Percentiles rank a stretch among this genome's conserved stretches.
Evolutionary conservation across 2,888 invertebrate species (phyloP).

Genomic region (Dastarcus helophoroides): DNA sequence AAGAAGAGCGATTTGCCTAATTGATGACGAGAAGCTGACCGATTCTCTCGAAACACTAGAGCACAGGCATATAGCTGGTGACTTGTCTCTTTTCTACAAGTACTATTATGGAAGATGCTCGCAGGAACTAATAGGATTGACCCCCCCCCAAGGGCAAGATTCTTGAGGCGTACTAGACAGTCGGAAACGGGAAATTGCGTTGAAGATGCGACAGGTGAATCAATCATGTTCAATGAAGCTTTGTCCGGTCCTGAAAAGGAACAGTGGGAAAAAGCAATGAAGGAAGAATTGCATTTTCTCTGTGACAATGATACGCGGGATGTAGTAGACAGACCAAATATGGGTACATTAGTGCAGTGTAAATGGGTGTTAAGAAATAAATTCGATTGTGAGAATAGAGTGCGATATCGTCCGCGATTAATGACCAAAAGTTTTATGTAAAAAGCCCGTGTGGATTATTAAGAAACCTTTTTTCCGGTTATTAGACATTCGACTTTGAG

Average conservation of each 20-base stretch:
- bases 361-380: conserved; percentile 17
- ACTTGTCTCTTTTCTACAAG: too few species aligned
- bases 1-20: too few species aligned
- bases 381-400: conserved; percentile 10
- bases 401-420: conserved; percentile 15
- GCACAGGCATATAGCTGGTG: too few species aligned
- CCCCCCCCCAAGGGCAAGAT: too few species aligned
- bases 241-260: conserved; percentile 14
- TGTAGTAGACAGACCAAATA: conserved; percentile 10
- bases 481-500: conserved; percentile 16
- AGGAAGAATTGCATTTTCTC: conserved; percentile 11
- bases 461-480: conserved; percentile 19
- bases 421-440: conserved; percentile 17
- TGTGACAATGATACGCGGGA: conserved; percentile 16
- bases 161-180: too few species aligned
- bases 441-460: conserved; percentile 14
- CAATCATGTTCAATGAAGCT: conserved; percentile 10
- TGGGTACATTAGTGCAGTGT: conserved; percentile 13
- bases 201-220: conserved; percentile 5
- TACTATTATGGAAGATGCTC: too few species aligned
- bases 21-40: too few species aligned
- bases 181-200: too few species aligned
- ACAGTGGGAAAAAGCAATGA: conserved; percentile 13
- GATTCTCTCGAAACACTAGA: too few species aligned
- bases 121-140: too few species aligned